phyloP scores from a whole-genome alignment of 23 tunicate species.

The Phallusia fumigata region DNA sequence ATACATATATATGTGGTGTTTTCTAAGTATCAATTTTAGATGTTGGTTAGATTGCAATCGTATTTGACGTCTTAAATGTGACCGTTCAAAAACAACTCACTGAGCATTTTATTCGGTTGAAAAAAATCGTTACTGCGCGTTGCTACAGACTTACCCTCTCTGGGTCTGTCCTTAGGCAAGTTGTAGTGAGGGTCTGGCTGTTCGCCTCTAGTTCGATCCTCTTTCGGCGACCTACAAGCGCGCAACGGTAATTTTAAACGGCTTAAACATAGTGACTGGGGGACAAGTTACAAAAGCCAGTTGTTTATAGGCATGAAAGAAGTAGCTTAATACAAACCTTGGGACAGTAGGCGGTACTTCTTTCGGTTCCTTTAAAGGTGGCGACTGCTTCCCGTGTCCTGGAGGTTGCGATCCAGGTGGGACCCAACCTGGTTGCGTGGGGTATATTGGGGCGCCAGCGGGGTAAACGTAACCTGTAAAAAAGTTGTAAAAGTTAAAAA shows the following conservation, averaged over 20 bases:
- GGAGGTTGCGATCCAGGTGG: constrained; percentile 17
- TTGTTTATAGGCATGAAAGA: background rate
- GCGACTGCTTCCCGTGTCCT: constrained; percentile 21
- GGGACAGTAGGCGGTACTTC: constrained; percentile 42
- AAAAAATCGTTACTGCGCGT: too few species aligned
- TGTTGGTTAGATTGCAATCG: too few species aligned
- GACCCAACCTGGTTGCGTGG: constrained; percentile 20
- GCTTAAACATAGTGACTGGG: too few species aligned
- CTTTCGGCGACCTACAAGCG: background rate
- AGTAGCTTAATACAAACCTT: constrained; percentile 26
- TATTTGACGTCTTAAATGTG: too few species aligned
- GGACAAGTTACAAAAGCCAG: too few species aligned
- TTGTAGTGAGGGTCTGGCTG: background rate
- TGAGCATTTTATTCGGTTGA: too few species aligned
- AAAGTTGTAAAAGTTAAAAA: background rate
- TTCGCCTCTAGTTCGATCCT: background rate
- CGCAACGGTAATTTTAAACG: too few species aligned
- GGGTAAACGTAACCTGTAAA: constrained; percentile 2
- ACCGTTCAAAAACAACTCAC: too few species aligned
- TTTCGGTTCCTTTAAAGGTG: constrained; percentile 33
- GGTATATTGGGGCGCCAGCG: constrained; percentile 17
- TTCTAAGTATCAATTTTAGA: too few species aligned
- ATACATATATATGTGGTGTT: too few species aligned
- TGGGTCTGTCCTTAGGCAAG: background rate
- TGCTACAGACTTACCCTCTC: constrained; percentile 16